Conservation (phyloP, 1,140 invertebrate genomes). For the Brachystomella parvula region DNA sequence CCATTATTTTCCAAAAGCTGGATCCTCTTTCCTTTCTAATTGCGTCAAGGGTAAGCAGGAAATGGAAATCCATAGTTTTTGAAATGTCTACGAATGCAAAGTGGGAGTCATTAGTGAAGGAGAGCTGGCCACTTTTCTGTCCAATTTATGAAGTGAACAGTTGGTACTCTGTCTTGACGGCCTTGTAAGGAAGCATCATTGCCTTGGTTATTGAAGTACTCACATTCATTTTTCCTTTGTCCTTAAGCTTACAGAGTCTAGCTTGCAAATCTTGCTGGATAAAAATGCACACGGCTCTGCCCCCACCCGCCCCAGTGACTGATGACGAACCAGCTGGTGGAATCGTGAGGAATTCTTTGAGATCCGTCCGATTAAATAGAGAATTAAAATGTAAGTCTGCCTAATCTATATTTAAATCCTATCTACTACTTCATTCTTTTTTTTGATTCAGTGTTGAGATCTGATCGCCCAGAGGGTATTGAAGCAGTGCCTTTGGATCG, state of each 20-base stretch:
- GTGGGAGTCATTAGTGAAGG: slow-evolving; percentile 62
- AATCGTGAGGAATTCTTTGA: slow-evolving; percentile 8
- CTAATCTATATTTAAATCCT: slow-evolving; percentile 16
- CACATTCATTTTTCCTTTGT: not conserved
- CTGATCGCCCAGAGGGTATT: slow-evolving; percentile 83
- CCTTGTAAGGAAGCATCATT: slow-evolving; percentile 45
- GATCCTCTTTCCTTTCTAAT: slow-evolving; percentile 85
- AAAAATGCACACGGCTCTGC: slow-evolving; percentile 32
- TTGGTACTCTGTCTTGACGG: slow-evolving; percentile 65
- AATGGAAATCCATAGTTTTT: slow-evolving; percentile 71
- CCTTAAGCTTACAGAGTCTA: slow-evolving; percentile 58
- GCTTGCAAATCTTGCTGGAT: slow-evolving; percentile 75
- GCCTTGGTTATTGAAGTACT: slow-evolving; percentile 9
- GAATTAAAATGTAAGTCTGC: slow-evolving; percentile 57
- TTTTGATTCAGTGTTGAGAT: slow-evolving; percentile 50
- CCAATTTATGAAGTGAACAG: slow-evolving; percentile 57
- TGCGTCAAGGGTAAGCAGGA: slow-evolving; percentile 71
- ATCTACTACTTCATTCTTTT: not conserved
- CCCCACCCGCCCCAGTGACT: slow-evolving; percentile 8
- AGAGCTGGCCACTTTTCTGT: slow-evolving; percentile 71
- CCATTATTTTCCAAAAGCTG: slow-evolving; percentile 77
- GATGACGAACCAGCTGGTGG: not conserved
- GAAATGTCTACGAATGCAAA: slow-evolving; percentile 63
- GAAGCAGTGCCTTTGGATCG: slow-evolving; percentile 75
- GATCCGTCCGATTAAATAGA: slow-evolving; percentile 51